Percentiles rank a stretch among this genome's conserved stretches.
Evolutionary conservation across 2,797 vertebrate genomes (phyloP).

Genomic region (Hozukius guyotensis): DNA sequence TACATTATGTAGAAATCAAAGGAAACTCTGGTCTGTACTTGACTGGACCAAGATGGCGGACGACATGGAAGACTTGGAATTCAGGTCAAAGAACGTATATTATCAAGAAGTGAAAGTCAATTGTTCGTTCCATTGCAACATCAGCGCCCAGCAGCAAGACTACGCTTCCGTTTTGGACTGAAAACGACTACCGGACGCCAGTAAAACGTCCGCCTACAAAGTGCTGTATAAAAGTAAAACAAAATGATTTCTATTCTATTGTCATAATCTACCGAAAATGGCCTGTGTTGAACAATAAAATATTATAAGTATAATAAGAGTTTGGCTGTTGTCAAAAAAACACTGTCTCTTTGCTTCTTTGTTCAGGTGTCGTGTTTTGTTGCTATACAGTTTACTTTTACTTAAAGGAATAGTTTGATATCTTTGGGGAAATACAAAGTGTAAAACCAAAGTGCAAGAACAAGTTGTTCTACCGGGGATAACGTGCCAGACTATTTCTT

Average conservation of each 20-base stretch:
- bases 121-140: too few relatives aligned
- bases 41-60: not conserved
- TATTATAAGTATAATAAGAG: too few relatives aligned
- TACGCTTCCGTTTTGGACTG: too few relatives aligned
- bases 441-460: not conserved
- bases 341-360: too few relatives aligned
- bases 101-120: too few relatives aligned
- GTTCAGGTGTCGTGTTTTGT: not conserved
- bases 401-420: not conserved
- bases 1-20: too few relatives aligned
- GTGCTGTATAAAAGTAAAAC: too few relatives aligned
- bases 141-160: accelerated
- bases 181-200: too few relatives aligned
- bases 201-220: too few relatives aligned
- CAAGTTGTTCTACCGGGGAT: not conserved
- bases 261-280: too few relatives aligned
- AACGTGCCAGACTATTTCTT: not conserved
- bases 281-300: not conserved
- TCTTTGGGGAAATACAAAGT: not conserved
- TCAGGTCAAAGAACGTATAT: not conserved
- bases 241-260: too few relatives aligned
- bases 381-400: not conserved
- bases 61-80: not conserved
- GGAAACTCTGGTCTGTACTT: not conserved
- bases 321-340: too few relatives aligned